phyloP scores from a whole-genome alignment of 2,797 vertebrate species.

The Pipistrellus kuhlii region DNA sequence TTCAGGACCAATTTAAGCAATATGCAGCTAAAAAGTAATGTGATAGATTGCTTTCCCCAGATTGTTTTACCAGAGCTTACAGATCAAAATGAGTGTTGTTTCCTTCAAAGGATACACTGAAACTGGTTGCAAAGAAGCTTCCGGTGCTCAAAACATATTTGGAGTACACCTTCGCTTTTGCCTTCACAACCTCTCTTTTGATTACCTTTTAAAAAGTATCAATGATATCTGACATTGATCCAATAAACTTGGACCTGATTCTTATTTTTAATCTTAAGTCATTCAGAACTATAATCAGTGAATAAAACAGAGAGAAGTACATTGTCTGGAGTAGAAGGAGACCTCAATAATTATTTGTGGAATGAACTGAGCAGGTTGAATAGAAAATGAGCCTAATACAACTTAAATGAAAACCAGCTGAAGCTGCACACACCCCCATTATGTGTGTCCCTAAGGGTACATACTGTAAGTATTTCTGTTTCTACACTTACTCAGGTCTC shows the following conservation, averaged over 20 bases:
- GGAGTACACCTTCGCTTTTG: background rate
- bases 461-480: background rate
- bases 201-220: conserved; percentile 43
- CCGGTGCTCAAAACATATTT: background rate
- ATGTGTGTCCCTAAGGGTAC: background rate
- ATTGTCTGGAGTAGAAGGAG: background rate
- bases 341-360: conserved; percentile 8
- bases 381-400: background rate
- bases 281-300: conserved; percentile 23
- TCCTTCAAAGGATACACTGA: conserved; percentile 25
- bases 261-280: conserved; percentile 53
- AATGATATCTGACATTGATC: conserved; percentile 29
- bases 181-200: conserved; percentile 8
- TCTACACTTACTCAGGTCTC: background rate
- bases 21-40: background rate
- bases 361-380: background rate
- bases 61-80: background rate
- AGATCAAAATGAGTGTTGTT: conserved; percentile 4
- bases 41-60: background rate
- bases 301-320: background rate
- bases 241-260: conserved; percentile 30
- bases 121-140: background rate
- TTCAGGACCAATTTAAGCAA: background rate
- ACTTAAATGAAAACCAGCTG: background rate
- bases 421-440: background rate